Percentiles rank a stretch among this genome's conserved stretches.
Conservation (phyloP, 92 coral and sea anemone species). For the Parazoanthus atlanticus region DNA sequence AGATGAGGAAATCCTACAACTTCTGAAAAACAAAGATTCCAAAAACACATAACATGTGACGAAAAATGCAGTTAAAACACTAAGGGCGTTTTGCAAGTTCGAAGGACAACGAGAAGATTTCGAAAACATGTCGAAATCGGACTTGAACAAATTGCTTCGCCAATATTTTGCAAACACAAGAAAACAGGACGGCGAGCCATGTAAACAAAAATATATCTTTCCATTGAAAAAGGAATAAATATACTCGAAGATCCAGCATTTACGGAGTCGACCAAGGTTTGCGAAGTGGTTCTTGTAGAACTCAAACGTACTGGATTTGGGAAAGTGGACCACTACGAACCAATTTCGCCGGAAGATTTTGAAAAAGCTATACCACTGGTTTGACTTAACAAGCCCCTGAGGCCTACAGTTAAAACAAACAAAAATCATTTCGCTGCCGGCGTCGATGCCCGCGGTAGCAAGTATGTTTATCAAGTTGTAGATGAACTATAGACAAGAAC, state of each 20-base stretch:
- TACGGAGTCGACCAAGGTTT: slow-evolving; percentile 25
- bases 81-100: not conserved
- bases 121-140: not conserved
- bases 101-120: not conserved
- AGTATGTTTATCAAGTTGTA: slow-evolving; percentile 24
- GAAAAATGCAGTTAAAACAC: not conserved
- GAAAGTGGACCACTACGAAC: slow-evolving; percentile 17
- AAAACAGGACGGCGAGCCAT: not conserved
- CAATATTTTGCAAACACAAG: not conserved
- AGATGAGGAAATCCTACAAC: not conserved
- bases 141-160: not conserved
- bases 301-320: slow-evolving; percentile 31
- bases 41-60: not conserved
- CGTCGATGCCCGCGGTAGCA: slow-evolving; percentile 15
- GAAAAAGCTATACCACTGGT: slow-evolving; percentile 2
- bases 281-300: slow-evolving; percentile 21
- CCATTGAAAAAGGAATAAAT: not conserved
- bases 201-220: not conserved
- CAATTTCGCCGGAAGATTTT: slow-evolving; percentile 38
- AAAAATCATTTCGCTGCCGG: slow-evolving; percentile 7
- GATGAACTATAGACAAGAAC: slow-evolving; percentile 32
- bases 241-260: slow-evolving; percentile 15
- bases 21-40: not conserved
- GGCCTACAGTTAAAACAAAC: slow-evolving; percentile 26
- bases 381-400: not conserved